These are phyloP conservation scores for Pteromalus puparum DNA, from an alignment of 1,140 invertebrate species.

Conservation along the genomic window DNA sequence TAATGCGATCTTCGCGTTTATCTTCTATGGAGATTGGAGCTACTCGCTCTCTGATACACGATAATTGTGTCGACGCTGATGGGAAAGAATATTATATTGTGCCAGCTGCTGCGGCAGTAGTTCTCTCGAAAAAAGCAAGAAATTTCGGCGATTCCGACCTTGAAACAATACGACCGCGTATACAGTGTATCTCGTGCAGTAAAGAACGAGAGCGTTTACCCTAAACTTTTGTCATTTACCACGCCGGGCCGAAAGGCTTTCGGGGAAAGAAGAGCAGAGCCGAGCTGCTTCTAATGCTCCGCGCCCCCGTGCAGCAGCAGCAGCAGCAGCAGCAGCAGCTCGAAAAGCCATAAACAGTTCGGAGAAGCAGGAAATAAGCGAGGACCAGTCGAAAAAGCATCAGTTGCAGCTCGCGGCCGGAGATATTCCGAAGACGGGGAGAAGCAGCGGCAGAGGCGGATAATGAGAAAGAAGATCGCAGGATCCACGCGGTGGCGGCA, in stretches of 20 bases:
- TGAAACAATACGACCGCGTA: slow-evolving; percentile 28
- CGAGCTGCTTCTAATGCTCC: slow-evolving; percentile 39
- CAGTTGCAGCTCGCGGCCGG: slow-evolving; percentile 3
- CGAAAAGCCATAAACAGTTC: slow-evolving; percentile 54
- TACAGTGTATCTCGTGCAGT: neutral
- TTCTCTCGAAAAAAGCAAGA: too few species aligned
- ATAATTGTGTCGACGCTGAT: neutral
- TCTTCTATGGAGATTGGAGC: slow-evolving; percentile 36
- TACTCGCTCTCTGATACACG: neutral
- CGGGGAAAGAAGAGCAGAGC: slow-evolving; percentile 42
- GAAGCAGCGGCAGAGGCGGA: slow-evolving; percentile 34
- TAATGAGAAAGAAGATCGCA: slow-evolving; percentile 51
- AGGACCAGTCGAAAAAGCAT: slow-evolving; percentile 37
- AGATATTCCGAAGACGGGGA: slow-evolving; percentile 28
- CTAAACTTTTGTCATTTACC: slow-evolving; percentile 48
- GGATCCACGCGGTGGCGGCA: too few species aligned
- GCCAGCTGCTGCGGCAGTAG: too few species aligned
- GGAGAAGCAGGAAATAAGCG: slow-evolving; percentile 48
- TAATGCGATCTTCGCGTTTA: slow-evolving; percentile 64
- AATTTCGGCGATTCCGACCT: neutral
- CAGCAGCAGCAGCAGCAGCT: slow-evolving; percentile 50
- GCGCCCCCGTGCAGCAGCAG: slow-evolving; percentile 44
- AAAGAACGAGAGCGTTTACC: slow-evolving; percentile 24
- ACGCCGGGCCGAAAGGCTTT: slow-evolving; percentile 2
- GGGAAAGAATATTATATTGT: too few species aligned